Base-by-base conservation (phyloP, 1,140 invertebrate genomes). In the Drosophila paulistorum region DNA sequence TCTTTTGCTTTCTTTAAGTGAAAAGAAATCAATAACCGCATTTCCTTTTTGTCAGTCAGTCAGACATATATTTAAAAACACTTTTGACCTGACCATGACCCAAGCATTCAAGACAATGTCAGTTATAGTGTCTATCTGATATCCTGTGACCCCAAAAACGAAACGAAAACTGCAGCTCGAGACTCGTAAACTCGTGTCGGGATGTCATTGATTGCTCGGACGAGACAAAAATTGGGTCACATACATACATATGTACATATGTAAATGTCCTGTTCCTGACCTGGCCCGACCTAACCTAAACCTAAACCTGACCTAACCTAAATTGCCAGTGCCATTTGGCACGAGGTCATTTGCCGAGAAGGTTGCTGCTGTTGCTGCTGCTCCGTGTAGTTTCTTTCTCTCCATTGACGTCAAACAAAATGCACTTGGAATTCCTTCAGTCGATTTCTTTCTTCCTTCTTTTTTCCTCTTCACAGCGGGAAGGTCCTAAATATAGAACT, bases 401-500 rank as follows among this genome's bases (percentile, higher is more conserved):
- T 51, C 45, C 45, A 51, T 51, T 51, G 45, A 51, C 45, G 45
- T 51, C 45, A 51, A 23, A 51, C 45, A 7, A 39, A 59, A 35
- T 59, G 57, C 57, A 39, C 35, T 59, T 59, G 57, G 35, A 37
- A 51, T 51, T 51, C 20, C 45, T 51, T 51, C 10, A 51, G 17
- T 59, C 55, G 48, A 33, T 67, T 59, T 54, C 30, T 58, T 58
- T 37, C 37, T 62, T 62, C 33, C 42, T 33, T 35, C n/a, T 11
- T 11, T 37, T 33, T 37, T 30, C 3, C 30, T 6, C 14, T 59
- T 37, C 57, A 14, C 61, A 45, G 68, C 72, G 37, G 60, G 58
- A 63, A 73, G 69, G 69, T 63, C 72, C 83, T 86, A 87, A 87
- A 86, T 83, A 86, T 86, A 87, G 84, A 86, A 86, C 77, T 75